Conservation (phyloP, 1,140 invertebrate genomes). For the Scaptomyza hsui region DNA sequence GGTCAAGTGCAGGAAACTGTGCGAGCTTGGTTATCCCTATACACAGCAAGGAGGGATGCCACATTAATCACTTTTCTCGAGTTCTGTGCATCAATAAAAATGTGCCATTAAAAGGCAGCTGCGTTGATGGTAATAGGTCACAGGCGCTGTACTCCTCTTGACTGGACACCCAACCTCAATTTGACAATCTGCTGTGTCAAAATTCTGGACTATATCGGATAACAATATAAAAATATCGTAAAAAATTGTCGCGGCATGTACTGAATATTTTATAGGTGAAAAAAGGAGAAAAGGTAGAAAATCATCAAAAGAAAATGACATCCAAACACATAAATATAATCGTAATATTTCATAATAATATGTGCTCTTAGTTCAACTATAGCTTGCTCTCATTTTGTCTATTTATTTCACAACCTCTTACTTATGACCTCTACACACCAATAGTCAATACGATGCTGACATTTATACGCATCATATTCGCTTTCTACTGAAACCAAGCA, state of each 20-base stretch:
- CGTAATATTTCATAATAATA: too few relatives aligned
- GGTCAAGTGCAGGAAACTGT: conserved; percentile 16
- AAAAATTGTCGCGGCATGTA: conserved; percentile 1
- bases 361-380: too few relatives aligned
- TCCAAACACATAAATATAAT: too few relatives aligned
- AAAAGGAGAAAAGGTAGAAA: too few relatives aligned
- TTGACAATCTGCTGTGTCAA: conserved; percentile 36
- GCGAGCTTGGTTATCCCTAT: background rate
- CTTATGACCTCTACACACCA: background rate
- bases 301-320: too few relatives aligned
- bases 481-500: conserved; percentile 6
- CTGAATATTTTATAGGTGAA: conserved; percentile 6
- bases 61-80: conserved; percentile 53
- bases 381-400: too few relatives aligned
- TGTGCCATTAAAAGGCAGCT: conserved; percentile 42
- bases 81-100: conserved; percentile 61
- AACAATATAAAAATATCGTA: conserved; percentile 6
- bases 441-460: background rate
- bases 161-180: conserved; percentile 21
- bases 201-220: too few relatives aligned
- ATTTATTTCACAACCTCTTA: too few relatives aligned
- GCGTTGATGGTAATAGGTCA: conserved; percentile 2
- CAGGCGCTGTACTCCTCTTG: background rate
- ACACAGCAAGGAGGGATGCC: conserved; percentile 8
- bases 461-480: conserved; percentile 15